A percentile compares a stretch with the other conserved stretches of the same genome.
These are phyloP conservation scores for Sterna hirundo DNA, from an alignment of 2,113 vertebrate species.

Conservation along the genomic window DNA sequence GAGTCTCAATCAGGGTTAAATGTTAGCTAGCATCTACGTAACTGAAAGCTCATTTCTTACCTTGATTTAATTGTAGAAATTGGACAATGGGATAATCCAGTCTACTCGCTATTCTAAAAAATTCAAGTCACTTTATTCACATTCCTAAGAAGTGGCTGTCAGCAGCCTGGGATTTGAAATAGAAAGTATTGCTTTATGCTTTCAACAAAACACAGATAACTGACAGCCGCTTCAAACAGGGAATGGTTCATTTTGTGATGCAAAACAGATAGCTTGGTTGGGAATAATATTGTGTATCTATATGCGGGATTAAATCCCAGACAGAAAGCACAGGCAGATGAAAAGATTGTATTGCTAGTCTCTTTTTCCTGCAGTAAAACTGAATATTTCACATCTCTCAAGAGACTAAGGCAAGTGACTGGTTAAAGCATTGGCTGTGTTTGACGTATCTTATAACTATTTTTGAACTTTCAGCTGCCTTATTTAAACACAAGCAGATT, in stretches of 20 bases:
- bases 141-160: constrained; percentile 11
- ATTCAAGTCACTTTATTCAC: constrained; percentile 40
- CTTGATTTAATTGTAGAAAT: constrained; percentile 31
- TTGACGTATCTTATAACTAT: background rate
- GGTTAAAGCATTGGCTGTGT: background rate
- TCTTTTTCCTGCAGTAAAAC: background rate
- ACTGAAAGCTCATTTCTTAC: background rate
- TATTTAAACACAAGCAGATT: background rate
- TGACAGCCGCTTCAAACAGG: constrained; percentile 22
- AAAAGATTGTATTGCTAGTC: background rate
- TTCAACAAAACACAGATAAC: constrained; percentile 53
- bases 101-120: constrained; percentile 1
- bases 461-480: constrained; percentile 6
- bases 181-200: constrained; percentile 32
- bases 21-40: background rate
- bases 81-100: constrained; percentile 15
- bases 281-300: constrained; percentile 16
- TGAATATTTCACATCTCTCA: background rate
- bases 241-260: constrained; percentile 51
- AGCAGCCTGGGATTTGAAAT: constrained; percentile 36
- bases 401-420: constrained; percentile 16
- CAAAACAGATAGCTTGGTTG: constrained; percentile 42
- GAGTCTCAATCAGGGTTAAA: background rate
- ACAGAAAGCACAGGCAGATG: constrained; percentile 2
- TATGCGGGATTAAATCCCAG: constrained; percentile 37